Percentiles rank a stretch among this genome's conserved stretches.
phyloP scores from a whole-genome alignment of 2,797 vertebrate species.

The Xyrichtys novacula region DNA sequence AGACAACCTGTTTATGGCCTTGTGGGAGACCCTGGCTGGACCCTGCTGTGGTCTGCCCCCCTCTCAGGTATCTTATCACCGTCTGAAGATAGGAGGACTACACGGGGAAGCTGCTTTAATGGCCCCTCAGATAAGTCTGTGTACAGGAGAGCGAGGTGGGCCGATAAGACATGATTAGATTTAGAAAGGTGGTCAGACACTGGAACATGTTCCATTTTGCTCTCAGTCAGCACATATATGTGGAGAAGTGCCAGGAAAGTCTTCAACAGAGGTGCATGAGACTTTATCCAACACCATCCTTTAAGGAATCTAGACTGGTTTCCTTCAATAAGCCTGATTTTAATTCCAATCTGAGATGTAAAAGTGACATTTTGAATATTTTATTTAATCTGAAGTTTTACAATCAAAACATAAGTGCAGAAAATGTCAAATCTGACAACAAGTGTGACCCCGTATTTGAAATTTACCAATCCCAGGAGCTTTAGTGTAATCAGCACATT shows the following conservation, averaged over 20 bases:
- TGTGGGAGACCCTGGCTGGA: conserved; percentile 60
- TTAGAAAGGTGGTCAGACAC: conserved; percentile 55
- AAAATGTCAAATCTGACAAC: background rate
- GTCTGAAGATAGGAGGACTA: conserved; percentile 55
- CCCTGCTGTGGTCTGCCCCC: conserved; percentile 49
- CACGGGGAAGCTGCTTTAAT: conserved; percentile 61
- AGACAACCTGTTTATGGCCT: conserved; percentile 79
- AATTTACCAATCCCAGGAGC: too few relatives aligned
- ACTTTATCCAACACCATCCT: background rate
- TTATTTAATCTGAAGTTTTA: background rate
- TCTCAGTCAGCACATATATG: conserved; percentile 28
- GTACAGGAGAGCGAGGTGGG: conserved; percentile 53
- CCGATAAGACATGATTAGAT: conserved; percentile 68
- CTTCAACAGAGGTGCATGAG: background rate
- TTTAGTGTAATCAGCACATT: too few relatives aligned
- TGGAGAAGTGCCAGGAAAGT: background rate
- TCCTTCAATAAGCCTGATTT: too few relatives aligned
- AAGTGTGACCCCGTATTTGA: too few relatives aligned
- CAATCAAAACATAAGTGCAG: background rate
- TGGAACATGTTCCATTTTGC: conserved; percentile 21
- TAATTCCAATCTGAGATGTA: too few relatives aligned
- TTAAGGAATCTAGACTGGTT: background rate
- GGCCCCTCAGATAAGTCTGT: conserved; percentile 64
- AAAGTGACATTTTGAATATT: background rate
- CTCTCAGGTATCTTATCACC: conserved; percentile 69